Base-by-base conservation (phyloP, 1,140 invertebrate genomes). In the Drosophila grimshawi region DNA sequence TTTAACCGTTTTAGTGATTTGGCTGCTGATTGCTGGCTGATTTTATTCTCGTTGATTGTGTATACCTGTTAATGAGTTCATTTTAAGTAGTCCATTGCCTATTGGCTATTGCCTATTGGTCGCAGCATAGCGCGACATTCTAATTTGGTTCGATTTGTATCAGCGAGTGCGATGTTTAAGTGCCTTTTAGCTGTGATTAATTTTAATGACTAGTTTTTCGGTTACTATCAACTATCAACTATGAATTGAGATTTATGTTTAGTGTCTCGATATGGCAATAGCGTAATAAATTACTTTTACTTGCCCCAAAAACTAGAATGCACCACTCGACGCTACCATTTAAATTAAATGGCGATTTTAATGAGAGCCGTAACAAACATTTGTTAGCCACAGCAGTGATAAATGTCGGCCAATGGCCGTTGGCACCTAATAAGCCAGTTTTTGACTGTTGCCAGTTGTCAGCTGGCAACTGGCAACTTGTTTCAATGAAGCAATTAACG, bases 401-500 rank as follows among this genome's bases (percentile, higher is more conserved):
- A 64, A 61, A 60, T 76, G 68, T 57, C 57, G 46, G 67, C 67
- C 57, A 76, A 68, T 70, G 81, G 69, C 78, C 64, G 77, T 91
- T 91, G 73, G 67, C 88, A 90, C 78, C 81, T 82, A 79, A 91
- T 88, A 79, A 91, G 65, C 64, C 65, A 75, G 33, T 78, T 77
- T 71, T 64, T 67, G 75, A 69, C 56, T 19, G 19, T 19, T 19
- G 19, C 19, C 19, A 19, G 19, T 19, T 19, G 19, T 19, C 19
- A 19, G 19, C 19, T 19, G 46, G 51, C 62, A 81, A 70, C 80
- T 90, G 82, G 67, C 55, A 82, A 76, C 81, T 78, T 86, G 75
- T 91, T 70, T 78, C 80, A 91, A 91, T 91, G 83, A 91, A 91
- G 88, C 89, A 91, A 91, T 91, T 91, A 91, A 77, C 75, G 56